Evolutionary conservation across 2,888 invertebrate species (phyloP).

Genomic region (Heliconius ismenius): DNA sequence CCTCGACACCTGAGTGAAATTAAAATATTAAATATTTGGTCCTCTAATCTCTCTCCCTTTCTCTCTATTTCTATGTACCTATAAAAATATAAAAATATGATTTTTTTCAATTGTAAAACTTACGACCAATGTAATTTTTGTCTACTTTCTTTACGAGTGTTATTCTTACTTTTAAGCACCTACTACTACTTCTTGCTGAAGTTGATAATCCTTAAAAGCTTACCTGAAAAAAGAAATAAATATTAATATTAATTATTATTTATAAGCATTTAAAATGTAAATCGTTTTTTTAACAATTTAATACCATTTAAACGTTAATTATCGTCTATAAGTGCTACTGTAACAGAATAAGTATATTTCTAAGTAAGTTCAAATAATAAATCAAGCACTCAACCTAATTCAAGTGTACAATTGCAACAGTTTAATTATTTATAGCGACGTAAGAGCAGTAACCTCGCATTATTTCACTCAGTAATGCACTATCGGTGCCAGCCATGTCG

Average conservation of each 20-base stretch:
- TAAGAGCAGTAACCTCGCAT: slow-evolving; percentile 42
- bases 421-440: slow-evolving; percentile 37
- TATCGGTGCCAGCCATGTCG: slow-evolving; percentile 29
- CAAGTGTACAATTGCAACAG: slow-evolving; percentile 21
- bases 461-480: slow-evolving; percentile 34
- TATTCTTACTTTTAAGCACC: not conserved
- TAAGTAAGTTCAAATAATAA: not conserved
- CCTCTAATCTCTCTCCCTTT: too few relatives aligned
- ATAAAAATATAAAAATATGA: too few relatives aligned
- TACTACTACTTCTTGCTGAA: not conserved
- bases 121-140: too few relatives aligned
- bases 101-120: not conserved
- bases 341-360: not conserved
- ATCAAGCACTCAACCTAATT: slow-evolving; percentile 23
- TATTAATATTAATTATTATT: not conserved
- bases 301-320: not conserved
- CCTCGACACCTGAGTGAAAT: too few relatives aligned
- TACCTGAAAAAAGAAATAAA: slow-evolving; percentile 20
- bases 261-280: not conserved
- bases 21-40: too few relatives aligned
- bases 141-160: not conserved
- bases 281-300: too few relatives aligned
- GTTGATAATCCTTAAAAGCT: not conserved
- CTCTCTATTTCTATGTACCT: too few relatives aligned
- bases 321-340: too few relatives aligned